These are phyloP conservation scores for Echiichthys vipera DNA, from an alignment of 2,797 vertebrate genomes.

Conservation along the genomic window DNA sequence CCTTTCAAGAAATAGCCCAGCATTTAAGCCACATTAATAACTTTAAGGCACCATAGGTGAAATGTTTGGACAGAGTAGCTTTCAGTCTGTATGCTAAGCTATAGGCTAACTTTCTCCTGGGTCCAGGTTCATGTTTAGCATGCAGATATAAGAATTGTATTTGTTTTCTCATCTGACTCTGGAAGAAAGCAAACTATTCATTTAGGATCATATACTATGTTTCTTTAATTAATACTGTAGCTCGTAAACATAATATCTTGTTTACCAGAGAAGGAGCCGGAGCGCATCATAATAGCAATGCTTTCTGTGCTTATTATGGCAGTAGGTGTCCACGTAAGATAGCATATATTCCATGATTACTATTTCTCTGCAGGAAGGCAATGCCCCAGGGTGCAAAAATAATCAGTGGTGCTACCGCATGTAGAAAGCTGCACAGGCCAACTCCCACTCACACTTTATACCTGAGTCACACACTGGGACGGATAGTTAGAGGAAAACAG, in stretches of 20 bases:
- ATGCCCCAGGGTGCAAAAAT: slow-evolving; percentile 50
- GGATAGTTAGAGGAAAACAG: not conserved
- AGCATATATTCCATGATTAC: slow-evolving; percentile 56
- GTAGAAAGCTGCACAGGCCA: slow-evolving; percentile 29
- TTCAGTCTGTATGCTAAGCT: slow-evolving; percentile 2
- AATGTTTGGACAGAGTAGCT: no score
- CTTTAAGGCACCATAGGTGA: not conserved
- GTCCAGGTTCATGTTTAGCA: not conserved
- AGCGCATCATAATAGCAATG: slow-evolving; percentile 9
- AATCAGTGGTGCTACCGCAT: slow-evolving; percentile 40
- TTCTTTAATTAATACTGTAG: slow-evolving; percentile 5
- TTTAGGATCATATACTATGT: not conserved
- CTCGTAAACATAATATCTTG: slow-evolving; percentile 14
- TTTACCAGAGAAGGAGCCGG: slow-evolving; percentile 37
- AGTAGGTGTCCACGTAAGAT: slow-evolving; percentile 24
- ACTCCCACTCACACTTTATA: slow-evolving; percentile 44
- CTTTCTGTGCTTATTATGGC: slow-evolving; percentile 33
- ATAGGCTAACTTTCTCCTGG: not conserved
- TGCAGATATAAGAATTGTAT: not conserved
- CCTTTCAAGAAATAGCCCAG: not conserved
- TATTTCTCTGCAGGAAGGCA: slow-evolving; percentile 49
- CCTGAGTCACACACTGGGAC: slow-evolving; percentile 58
- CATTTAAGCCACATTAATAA: not conserved
- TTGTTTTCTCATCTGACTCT: not conserved
- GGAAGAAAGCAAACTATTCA: not conserved